These are phyloP conservation scores for Apostichopus japonicus DNA, from an alignment of 35 echinoderm and acorn worm genomes.

Conservation along the genomic window DNA sequence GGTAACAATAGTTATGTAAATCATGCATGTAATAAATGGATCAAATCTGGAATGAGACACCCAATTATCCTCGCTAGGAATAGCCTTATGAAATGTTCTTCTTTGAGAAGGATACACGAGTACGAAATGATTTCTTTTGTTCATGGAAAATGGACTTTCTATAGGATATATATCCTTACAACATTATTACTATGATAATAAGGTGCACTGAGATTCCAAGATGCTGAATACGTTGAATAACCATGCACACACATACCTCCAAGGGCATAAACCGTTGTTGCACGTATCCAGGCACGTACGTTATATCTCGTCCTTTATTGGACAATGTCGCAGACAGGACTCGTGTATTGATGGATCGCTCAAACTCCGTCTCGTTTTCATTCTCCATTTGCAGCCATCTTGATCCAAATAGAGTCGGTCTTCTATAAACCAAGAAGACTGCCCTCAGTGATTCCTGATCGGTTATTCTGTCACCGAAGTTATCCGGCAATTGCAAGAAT, in stretches of 20 bases:
- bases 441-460: constrained; percentile 17
- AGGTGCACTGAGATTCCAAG: no score
- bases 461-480: constrained; percentile 13
- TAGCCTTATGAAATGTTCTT: no score
- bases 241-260: constrained; percentile 11
- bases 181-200: no score
- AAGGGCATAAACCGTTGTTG: constrained; percentile 38
- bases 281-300: constrained; percentile 8
- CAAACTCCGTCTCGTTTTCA: neutral
- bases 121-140: no score
- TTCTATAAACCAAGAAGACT: constrained; percentile 37
- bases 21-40: no score
- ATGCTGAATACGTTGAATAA: no score
- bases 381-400: constrained; percentile 22
- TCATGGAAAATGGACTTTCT: no score
- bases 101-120: no score
- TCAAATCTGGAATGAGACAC: no score
- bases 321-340: constrained; percentile 31
- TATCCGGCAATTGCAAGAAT: constrained; percentile 26
- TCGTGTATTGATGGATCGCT: constrained; percentile 4
- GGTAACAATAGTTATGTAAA: no score
- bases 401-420: constrained; percentile 11
- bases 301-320: constrained; percentile 34
- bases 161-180: no score
- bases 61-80: no score